Evolutionary conservation across 2,113 vertebrate genomes (phyloP), one percentile per base, ranked within the genome.

Genomic region (Salvelinus alpinus): DNA sequence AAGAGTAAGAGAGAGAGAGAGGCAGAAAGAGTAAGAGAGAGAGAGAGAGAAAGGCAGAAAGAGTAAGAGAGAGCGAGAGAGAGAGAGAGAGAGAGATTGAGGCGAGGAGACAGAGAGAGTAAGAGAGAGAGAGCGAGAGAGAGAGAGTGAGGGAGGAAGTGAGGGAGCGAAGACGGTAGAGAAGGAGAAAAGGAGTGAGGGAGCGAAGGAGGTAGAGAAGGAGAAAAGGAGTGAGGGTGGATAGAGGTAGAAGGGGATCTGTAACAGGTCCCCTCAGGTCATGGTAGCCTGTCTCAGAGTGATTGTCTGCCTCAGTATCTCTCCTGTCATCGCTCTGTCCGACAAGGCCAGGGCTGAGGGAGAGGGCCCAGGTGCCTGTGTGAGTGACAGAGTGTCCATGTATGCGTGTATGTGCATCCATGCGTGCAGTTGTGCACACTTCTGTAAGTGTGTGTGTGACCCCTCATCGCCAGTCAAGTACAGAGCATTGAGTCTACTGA

Each of bases 401-500:
- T 47, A 34, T 70, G 67, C 8, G n/a, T 22, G 38, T 44, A 44
- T 11, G 38, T 44, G 70, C 51, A 12, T 71, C 12, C 47, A 25
- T 54, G 70, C 4, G 34, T 72, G 67, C 34, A 54, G 51, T 18
- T 18, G 59, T n/a, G n/a, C 7, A 24, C 59, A 62, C 59, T 16
- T n/a, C 59, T 9, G 59, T 62, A 62, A 8, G 51, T 59, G 48
- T 27, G 9, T 38, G 48, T 47, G 34, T 44, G 38, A 25, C 11
- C 25, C 22, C 11, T 64, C 60, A 64, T n/a, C 11, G 8, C 27
- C 66, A 68, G 66, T 38, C 66, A 68, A n/a, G 29, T 38, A 68
- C 13, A 25, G 38, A 64, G 29, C 65, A 60, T 59, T 38, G 48
- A 48, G 31, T 59, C 38, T 54, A 76, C 71, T 34, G 75, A 76